Evolutionary conservation across 2,888 invertebrate species (phyloP).

Genomic region (Ochropleura leucogaster): DNA sequence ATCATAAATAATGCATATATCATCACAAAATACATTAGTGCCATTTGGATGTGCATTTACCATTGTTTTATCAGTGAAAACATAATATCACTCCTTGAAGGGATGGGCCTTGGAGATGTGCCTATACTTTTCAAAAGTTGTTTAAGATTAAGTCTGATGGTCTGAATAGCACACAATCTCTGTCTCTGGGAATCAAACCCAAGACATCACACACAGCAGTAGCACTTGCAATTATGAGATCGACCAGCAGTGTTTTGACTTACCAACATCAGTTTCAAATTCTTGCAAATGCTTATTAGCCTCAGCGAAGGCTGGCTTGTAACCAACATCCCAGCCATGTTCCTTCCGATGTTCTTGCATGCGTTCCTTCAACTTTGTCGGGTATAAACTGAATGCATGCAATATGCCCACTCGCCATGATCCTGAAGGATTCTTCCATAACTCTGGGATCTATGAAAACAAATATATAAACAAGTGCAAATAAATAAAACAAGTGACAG

Average conservation of each 20-base stretch:
- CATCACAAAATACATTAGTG: not conserved
- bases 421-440: constrained; percentile 96
- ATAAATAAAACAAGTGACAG: too few relatives aligned
- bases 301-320: constrained; percentile 95
- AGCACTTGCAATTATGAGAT: not conserved
- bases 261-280: constrained; percentile 93
- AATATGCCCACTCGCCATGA: constrained; percentile 97
- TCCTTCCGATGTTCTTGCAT: constrained; percentile 95
- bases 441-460: constrained; percentile 92
- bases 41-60: not conserved
- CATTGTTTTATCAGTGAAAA: not conserved
- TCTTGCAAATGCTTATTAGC: constrained; percentile 94
- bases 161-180: too few relatives aligned
- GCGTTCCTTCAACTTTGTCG: constrained; percentile 95
- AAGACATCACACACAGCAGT: not conserved
- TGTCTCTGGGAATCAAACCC: not conserved
- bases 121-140: not conserved
- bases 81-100: not conserved
- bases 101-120: too few relatives aligned
- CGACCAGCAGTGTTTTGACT: constrained; percentile 46
- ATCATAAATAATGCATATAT: too few relatives aligned
- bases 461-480: not conserved
- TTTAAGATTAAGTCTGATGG: not conserved
- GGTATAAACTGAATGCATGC: constrained; percentile 96
- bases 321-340: constrained; percentile 95